These are phyloP conservation scores for Mesocentrotus franciscanus DNA, from an alignment of 53 echinoderm and acorn worm genomes.

Conservation along the genomic window DNA sequence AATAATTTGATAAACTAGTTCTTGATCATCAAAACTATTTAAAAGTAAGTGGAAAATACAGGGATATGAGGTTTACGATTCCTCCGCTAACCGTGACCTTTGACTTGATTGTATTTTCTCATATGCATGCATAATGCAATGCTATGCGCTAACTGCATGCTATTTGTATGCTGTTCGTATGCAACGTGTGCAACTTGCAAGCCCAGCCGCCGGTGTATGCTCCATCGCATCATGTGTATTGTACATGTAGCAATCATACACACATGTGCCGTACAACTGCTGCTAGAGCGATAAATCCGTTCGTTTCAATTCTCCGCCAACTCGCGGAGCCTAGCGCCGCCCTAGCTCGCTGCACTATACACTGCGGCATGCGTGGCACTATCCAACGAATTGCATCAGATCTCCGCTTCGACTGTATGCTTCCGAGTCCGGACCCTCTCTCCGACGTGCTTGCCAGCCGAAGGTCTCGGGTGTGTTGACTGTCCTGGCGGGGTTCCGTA, in stretches of 20 bases:
- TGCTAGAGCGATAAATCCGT: no score
- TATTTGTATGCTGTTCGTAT: no score
- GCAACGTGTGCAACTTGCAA: no score
- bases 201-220: background rate
- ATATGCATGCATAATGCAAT: conserved; percentile 41
- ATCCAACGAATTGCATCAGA: conserved; percentile 15
- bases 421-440: background rate
- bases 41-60: background rate
- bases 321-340: no score
- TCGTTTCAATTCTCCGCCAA: no score
- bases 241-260: background rate
- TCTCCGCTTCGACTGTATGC: no score
- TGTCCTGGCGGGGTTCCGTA: background rate
- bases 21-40: background rate
- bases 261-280: background rate
- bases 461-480: background rate
- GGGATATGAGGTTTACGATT: background rate
- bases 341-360: background rate
- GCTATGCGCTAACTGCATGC: no score
- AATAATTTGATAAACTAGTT: background rate
- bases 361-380: background rate
- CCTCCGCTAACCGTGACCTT: conserved; percentile 44
- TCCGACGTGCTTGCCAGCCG: conserved; percentile 5
- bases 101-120: conserved; percentile 35
- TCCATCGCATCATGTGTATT: background rate